phyloP scores from a whole-genome alignment of 2,888 invertebrate genomes.

The Latrodectus hesperus region DNA sequence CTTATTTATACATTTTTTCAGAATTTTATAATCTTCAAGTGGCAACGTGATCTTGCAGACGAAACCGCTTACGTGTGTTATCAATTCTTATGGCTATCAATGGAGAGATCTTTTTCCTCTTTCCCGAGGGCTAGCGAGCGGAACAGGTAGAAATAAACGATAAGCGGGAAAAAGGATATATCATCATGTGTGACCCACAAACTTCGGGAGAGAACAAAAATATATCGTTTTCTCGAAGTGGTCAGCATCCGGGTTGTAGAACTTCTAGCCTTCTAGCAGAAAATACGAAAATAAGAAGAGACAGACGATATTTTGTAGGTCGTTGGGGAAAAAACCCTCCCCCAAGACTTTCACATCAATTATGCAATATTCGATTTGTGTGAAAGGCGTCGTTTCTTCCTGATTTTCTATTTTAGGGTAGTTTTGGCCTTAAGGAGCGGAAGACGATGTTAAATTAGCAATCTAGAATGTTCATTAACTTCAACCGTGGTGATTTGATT shows the following conservation, averaged over 20 bases:
- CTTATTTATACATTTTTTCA: not conserved
- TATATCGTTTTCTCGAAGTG: conserved; percentile 14
- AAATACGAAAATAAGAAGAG: not conserved
- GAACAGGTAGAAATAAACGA: conserved; percentile 12
- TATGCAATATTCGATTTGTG: not conserved
- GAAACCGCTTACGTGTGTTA: not conserved
- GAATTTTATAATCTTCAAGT: conserved; percentile 1
- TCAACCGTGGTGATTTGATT: no score
- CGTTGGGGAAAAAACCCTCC: not conserved
- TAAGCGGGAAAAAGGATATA: conserved; percentile 33
- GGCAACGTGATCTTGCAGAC: conserved; percentile 14
- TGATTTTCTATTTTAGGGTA: not conserved
- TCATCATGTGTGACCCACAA: conserved; percentile 33
- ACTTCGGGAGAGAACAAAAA: not conserved
- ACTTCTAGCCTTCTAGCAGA: not conserved
- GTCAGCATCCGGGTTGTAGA: conserved; percentile 35
- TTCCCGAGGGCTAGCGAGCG: not conserved
- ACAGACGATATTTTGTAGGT: conserved; percentile 3
- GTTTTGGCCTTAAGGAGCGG: no score
- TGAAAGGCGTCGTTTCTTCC: not conserved
- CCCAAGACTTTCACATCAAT: not conserved
- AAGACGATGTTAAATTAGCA: no score
- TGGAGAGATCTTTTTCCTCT: not conserved
- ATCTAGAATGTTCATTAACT: no score
- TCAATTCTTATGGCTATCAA: not conserved